phyloP scores from a whole-genome alignment of 2,113 vertebrate genomes.

The Piaya cayana region DNA sequence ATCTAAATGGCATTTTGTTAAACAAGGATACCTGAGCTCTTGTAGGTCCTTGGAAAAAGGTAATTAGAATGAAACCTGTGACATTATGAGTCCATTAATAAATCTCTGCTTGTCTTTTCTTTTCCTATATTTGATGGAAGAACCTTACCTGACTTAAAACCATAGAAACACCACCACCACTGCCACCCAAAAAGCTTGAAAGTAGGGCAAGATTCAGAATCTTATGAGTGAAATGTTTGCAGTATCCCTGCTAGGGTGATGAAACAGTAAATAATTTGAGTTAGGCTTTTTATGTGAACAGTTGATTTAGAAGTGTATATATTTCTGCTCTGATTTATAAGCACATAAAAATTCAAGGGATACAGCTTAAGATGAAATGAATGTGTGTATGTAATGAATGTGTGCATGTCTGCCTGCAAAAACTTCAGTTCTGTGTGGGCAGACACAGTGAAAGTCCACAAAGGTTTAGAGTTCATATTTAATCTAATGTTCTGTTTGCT shows the following conservation, averaged over 20 bases:
- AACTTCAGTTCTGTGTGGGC: not conserved
- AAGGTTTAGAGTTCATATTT: not conserved
- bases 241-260: not conserved
- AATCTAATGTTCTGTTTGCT: not conserved
- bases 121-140: not conserved
- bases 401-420: not conserved
- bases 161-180: not conserved
- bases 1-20: not conserved
- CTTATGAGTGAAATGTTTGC: not conserved
- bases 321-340: slow-evolving; percentile 19
- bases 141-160: not conserved
- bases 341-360: not conserved
- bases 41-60: not conserved
- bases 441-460: not conserved
- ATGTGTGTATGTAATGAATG: not conserved
- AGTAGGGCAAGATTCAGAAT: not conserved
- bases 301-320: not conserved
- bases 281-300: not conserved
- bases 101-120: not conserved
- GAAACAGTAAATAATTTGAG: not conserved
- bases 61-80: not conserved
- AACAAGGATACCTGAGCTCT: not conserved
- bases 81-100: not conserved
- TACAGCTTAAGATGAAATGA: not conserved
- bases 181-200: not conserved